phyloP scores from a whole-genome alignment of 2,888 invertebrate genomes.

The Lycaena phlaeas region DNA sequence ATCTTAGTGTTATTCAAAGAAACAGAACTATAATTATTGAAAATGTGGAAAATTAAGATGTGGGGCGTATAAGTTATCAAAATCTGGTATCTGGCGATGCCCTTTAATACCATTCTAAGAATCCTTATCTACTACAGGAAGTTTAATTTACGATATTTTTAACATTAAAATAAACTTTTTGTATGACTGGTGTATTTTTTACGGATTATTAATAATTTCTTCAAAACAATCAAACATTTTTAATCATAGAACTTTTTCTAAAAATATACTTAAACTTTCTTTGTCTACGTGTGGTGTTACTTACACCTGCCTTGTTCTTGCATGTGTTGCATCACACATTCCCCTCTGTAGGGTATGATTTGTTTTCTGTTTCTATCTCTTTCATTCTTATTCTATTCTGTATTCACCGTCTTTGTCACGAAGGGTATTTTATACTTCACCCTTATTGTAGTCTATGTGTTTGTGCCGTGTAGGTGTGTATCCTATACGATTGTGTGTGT shows the following conservation, averaged over 20 bases:
- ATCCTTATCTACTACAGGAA: slow-evolving; percentile 39
- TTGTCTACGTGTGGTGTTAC: slow-evolving; percentile 47
- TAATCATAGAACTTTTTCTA: slow-evolving; percentile 27
- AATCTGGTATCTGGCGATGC: slow-evolving; percentile 56
- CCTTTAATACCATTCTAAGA: slow-evolving; percentile 40
- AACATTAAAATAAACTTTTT: slow-evolving; percentile 14
- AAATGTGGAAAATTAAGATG: no score
- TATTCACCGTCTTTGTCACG: slow-evolving; percentile 38
- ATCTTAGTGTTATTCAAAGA: no score
- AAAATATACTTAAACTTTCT: slow-evolving; percentile 42
- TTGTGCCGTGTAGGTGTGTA: slow-evolving; percentile 42
- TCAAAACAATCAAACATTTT: no score
- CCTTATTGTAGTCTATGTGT: slow-evolving; percentile 52
- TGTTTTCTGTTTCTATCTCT: slow-evolving; percentile 47
- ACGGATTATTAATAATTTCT: no score
- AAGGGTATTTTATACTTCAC: slow-evolving; percentile 57
- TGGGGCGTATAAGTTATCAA: no score
- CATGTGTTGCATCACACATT: slow-evolving; percentile 51
- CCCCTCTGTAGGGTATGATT: slow-evolving; percentile 53
- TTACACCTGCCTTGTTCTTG: slow-evolving; percentile 53
- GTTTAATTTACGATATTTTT: slow-evolving; percentile 26
- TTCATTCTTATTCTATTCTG: slow-evolving; percentile 27
- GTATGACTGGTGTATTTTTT: no score
- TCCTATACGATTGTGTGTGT: slow-evolving; percentile 17
- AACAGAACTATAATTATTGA: no score